Evolutionary conservation across 2,888 invertebrate species (phyloP).

Genomic region (Therioaphis trifolii): DNA sequence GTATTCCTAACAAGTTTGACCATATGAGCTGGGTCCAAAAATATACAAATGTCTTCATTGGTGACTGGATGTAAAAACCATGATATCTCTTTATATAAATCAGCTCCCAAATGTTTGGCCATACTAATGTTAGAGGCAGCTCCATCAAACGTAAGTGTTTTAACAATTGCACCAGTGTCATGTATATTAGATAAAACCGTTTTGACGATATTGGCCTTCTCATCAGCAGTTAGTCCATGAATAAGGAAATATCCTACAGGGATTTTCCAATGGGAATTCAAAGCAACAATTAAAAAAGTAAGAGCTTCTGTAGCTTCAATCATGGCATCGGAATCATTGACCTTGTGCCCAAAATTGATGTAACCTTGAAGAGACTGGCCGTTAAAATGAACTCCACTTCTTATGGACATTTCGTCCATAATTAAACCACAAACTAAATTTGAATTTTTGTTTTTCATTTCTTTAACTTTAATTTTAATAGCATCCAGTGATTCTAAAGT

Average conservation of each 20-base stretch:
- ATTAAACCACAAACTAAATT: slow-evolving; percentile 8
- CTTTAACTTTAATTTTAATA: not conserved
- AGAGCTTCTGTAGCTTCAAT: slow-evolving; percentile 47
- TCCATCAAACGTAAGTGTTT: not conserved
- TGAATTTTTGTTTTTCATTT: slow-evolving; percentile 4
- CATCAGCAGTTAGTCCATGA: not conserved
- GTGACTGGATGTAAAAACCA: not conserved
- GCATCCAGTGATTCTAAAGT: not conserved
- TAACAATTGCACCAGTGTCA: not conserved
- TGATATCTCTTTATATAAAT: not conserved
- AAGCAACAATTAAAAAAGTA: slow-evolving; percentile 51
- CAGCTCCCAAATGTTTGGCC: not conserved
- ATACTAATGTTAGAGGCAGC: not conserved
- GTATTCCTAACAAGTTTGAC: slow-evolving; percentile 47
- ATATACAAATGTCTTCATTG: not conserved
- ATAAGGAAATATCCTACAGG: no score
- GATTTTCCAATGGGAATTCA: no score
- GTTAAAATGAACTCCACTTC: slow-evolving; percentile 2
- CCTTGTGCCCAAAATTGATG: not conserved
- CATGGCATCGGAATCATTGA: not conserved
- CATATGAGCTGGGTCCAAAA: slow-evolving; percentile 22
- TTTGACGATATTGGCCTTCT: not conserved
- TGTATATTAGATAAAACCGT: not conserved
- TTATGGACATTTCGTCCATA: slow-evolving; percentile 5
- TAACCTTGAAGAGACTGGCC: not conserved